phyloP scores from a whole-genome alignment of 2,113 vertebrate genomes.

The Bubo bubo region DNA sequence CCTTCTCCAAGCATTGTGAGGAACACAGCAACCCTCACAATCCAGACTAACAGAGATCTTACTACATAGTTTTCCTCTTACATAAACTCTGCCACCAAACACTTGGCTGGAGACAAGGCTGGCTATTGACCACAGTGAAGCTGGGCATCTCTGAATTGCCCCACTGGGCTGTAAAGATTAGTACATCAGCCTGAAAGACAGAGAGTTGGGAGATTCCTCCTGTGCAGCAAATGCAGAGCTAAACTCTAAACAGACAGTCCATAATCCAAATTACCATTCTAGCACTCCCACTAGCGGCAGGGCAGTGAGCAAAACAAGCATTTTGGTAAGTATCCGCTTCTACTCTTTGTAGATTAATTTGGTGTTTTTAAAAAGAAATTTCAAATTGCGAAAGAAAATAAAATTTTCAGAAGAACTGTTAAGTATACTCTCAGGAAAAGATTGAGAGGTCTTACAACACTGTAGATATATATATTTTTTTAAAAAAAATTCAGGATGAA shows the following conservation, averaged over 20 bases:
- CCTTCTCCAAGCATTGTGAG: rapidly evolving
- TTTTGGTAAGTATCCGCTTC: background rate
- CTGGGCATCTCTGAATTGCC: rapidly evolving
- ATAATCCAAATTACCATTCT: background rate
- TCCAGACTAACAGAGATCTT: background rate
- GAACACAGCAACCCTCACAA: background rate
- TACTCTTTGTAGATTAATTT: background rate
- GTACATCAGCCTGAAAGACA: background rate
- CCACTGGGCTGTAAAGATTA: background rate
- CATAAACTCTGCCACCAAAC: background rate
- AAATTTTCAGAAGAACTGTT: background rate
- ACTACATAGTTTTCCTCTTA: background rate
- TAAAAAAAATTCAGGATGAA: background rate
- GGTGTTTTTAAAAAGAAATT: background rate
- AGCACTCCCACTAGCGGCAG: background rate
- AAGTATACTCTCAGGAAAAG: background rate
- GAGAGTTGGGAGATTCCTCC: background rate
- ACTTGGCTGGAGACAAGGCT: background rate
- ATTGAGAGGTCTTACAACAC: background rate
- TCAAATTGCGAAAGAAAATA: background rate
- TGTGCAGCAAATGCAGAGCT: background rate
- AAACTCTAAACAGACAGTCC: background rate
- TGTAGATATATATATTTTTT: background rate
- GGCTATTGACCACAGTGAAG: background rate
- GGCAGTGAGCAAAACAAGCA: background rate